Conservation (phyloP, 2,113 vertebrate species). For the Tragelaphus scriptus region DNA sequence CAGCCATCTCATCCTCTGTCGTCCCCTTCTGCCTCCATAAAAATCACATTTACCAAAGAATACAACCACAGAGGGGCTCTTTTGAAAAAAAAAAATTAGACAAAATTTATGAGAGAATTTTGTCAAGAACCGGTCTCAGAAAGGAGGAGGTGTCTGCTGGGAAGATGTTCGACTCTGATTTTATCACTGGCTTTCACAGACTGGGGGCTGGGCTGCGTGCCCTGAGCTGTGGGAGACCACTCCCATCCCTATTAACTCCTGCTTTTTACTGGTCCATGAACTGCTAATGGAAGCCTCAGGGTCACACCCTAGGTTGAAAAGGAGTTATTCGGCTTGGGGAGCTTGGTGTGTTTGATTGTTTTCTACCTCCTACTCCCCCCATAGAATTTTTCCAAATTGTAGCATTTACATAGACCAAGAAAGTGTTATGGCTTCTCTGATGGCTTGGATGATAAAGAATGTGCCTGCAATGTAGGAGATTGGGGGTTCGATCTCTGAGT, state of each 20-base stretch:
- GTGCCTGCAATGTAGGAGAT: background rate
- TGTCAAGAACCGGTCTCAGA: background rate
- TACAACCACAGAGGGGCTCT: background rate
- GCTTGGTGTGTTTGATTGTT: background rate
- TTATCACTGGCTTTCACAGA: background rate
- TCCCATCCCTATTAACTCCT: background rate
- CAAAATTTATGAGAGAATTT: background rate
- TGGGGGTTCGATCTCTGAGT: background rate
- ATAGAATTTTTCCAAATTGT: background rate
- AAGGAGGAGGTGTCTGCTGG: background rate
- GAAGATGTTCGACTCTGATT: background rate
- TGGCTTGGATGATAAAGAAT: background rate
- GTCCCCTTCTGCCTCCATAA: background rate
- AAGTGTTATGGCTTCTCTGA: background rate
- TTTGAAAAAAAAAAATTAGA: background rate
- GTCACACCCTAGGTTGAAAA: background rate
- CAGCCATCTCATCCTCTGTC: too few species aligned
- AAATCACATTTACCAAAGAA: background rate
- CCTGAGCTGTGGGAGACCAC: background rate
- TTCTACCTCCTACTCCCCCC: background rate
- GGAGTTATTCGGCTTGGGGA: background rate
- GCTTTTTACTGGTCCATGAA: background rate
- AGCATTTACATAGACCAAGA: background rate
- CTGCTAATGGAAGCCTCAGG: background rate
- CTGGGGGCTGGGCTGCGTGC: too few species aligned